Evolutionary conservation across 2,888 invertebrate species (phyloP), one percentile per base, ranked within the genome.

Genomic region (Eumerus sabulonum): DNA sequence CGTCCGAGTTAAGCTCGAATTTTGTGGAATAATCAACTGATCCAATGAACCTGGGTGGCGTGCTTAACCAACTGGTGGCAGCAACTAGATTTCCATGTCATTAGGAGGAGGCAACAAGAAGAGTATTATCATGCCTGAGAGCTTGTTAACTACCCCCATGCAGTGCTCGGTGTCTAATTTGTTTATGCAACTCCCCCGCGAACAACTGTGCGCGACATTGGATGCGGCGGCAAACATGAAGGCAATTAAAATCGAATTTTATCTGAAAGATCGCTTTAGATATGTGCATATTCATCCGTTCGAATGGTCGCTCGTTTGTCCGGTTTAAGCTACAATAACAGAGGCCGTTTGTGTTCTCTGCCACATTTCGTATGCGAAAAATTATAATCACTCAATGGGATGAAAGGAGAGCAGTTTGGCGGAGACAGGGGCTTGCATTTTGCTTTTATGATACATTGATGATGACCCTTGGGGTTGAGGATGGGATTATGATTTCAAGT

Each of bases 231-330:
- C 83, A 73, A 76, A 87, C 76, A 87, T 86, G 82, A 86, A 85
- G 83, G 84, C 84, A 87, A 86, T 86, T 86, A 86, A 87, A 83
- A 82, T 82, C 76, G 82, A 82, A 82, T 82, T 82, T 82, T 74
- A 82, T 82, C 76, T 73, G 38, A 17, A 9, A 51, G 77, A 72
- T 77, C 77, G 45, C 70, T 64, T 70, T 63, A 44, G 64, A 57
- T 54, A 51, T 53, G 27, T 27, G 27, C 27, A 27, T 60, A 53
- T 68, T 38, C 59, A 59, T 47, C 27, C 53, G 54, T 70, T 53
- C 48, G 64, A 27, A 27, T 27, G 27, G 27, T 27, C 27, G 7
- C 27, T 27, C 27, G 27, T 27, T 50, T 40, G 72, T 72, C 67
- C 67, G 72, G 66, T 68, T 60, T 45, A 42, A 11, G 35, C 19